These are phyloP conservation scores for Uria lomvia DNA, from an alignment of 2,113 vertebrate species.

Conservation along the genomic window DNA sequence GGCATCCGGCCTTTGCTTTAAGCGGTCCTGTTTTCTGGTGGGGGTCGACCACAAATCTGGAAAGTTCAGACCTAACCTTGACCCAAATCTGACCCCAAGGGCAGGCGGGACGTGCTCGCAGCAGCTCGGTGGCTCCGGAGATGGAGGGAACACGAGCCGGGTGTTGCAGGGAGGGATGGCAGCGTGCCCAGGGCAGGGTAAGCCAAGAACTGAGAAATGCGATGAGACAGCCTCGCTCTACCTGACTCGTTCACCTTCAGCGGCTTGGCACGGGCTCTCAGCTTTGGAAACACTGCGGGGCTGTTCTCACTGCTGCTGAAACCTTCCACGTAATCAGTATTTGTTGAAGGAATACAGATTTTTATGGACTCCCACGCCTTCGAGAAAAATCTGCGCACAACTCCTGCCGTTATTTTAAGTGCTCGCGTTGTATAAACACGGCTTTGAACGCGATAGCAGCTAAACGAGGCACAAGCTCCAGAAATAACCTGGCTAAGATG, in stretches of 20 bases:
- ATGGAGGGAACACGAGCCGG: background rate
- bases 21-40: background rate
- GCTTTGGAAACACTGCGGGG: background rate
- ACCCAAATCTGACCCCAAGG: background rate
- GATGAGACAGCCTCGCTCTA: background rate
- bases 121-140: background rate
- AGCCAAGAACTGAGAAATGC: background rate
- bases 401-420: background rate
- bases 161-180: background rate
- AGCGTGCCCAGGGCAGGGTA: background rate
- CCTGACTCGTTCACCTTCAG: background rate
- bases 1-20: background rate
- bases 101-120: background rate
- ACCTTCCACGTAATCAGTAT: background rate
- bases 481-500: background rate
- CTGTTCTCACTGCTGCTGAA: background rate
- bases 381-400: background rate
- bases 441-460: background rate
- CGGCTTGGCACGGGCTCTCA: background rate
- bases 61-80: background rate
- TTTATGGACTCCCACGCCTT: background rate
- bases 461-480: background rate
- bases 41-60: accelerated
- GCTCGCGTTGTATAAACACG: background rate
- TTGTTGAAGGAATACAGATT: background rate